These are phyloP conservation scores for Diadegma fenestrale DNA, from an alignment of 2,888 invertebrate species.

Conservation along the genomic window DNA sequence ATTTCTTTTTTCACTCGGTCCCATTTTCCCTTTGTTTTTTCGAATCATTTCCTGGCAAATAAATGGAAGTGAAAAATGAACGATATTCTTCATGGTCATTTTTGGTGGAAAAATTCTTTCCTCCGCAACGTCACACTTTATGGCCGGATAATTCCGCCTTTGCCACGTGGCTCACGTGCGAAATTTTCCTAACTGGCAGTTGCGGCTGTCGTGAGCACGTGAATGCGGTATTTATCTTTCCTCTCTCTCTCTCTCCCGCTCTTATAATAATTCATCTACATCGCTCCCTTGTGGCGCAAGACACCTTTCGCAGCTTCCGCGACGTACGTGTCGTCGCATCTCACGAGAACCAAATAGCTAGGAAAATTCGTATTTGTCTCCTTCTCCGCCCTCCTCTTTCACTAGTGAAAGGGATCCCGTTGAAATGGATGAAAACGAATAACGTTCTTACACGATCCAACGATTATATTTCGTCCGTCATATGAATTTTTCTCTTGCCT, in stretches of 20 bases:
- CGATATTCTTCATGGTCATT: constrained; percentile 49
- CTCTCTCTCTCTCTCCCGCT: not conserved
- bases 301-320: constrained; percentile 69
- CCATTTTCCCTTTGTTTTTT: not conserved
- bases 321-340: constrained; percentile 78
- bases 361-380: constrained; percentile 51
- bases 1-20: not conserved
- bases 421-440: constrained; percentile 49
- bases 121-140: constrained; percentile 68
- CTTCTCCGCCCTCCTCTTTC: no score
- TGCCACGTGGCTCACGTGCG: constrained; percentile 78
- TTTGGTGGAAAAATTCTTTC: constrained; percentile 55
- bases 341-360: constrained; percentile 59
- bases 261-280: constrained; percentile 31
- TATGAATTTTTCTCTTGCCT: not conserved
- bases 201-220: constrained; percentile 57
- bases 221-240: constrained; percentile 43
- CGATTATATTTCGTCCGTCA: constrained; percentile 8
- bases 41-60: not conserved
- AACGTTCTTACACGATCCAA: constrained; percentile 35
- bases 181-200: constrained; percentile 75
- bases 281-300: constrained; percentile 42
- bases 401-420: constrained; percentile 5
- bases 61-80: not conserved
- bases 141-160: constrained; percentile 72